Percentiles rank a stretch among this genome's conserved stretches.
Evolutionary conservation across 1,140 invertebrate species (phyloP).

Genomic region (Drosophila nigromelanica): DNA sequence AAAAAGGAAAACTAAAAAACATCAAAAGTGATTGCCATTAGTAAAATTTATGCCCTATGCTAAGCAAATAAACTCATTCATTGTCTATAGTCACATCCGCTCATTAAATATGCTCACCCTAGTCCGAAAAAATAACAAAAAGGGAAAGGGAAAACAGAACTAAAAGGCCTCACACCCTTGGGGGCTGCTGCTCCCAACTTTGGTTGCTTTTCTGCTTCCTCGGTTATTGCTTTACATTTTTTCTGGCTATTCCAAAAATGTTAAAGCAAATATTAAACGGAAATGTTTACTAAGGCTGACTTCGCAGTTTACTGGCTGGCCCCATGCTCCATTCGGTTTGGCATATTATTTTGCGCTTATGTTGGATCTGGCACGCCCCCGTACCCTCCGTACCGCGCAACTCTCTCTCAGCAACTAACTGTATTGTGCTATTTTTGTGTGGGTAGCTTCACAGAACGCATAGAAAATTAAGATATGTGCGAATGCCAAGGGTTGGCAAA

Average conservation of each 20-base stretch:
- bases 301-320: constrained; percentile 12
- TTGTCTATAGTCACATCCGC: constrained; percentile 12
- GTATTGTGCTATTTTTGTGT: constrained; percentile 13
- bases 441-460: not conserved
- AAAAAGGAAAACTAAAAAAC: not conserved
- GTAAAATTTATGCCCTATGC: constrained; percentile 55
- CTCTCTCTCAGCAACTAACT: not conserved
- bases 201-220: constrained; percentile 14
- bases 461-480: constrained; percentile 30
- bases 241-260: constrained; percentile 18
- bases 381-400: no score
- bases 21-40: constrained; percentile 45
- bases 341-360: constrained; percentile 36
- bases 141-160: not conserved
- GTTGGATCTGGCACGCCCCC: not conserved
- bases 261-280: constrained; percentile 31
- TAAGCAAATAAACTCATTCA: constrained; percentile 42
- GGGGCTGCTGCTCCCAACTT: constrained; percentile 10
- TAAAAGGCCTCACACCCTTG: not conserved
- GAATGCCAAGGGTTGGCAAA: constrained; percentile 9
- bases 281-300: constrained; percentile 31
- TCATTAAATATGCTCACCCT: constrained; percentile 63
- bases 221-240: constrained; percentile 18
- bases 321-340: constrained; percentile 10
- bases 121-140: not conserved